Base-by-base conservation (phyloP, 2,888 invertebrate species). In the Notodonta dromedarius region DNA sequence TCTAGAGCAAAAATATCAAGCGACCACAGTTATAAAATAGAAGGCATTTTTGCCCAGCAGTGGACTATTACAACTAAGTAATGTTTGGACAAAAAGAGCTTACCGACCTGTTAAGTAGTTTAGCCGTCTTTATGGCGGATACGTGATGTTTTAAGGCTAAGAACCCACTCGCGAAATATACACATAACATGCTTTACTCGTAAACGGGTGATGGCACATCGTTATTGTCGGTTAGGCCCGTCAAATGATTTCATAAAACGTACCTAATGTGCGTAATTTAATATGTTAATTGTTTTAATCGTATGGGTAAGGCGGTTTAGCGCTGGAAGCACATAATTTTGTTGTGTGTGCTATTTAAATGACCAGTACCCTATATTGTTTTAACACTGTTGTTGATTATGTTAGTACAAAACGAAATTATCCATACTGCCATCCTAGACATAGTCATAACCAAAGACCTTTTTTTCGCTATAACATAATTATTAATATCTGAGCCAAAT, bases 121-220 rank as follows among this genome's bases (percentile, higher is more conserved):
- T 50, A 11, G 11, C 68, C 44, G 60, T 51, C 58, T 62, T 71
- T 75, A 74, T 73, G 56, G 62, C 52, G 46, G 51, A 63, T 56
- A 77, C 76, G 76, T 77, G 76, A 76, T 68, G 65, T 74, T 75
- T 70, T 74, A 74, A 72, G 74, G 54, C 70, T 74, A 65, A 73
- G 71, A 70, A 71, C 71, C 65, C 57, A 59, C 70, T 52, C 53
- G 51, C 42, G 60, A 54, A 24, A 52, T 54, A 39, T 50, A 12
- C 12, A 35, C n/a, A 48, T 9, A 35, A 46, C 50, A 50, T 40
- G 35, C 50, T 51, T 13, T 24, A 44, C 54, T 54, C 54, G 54
- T 54, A 39, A 54, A 54, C n/a, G 54, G 16, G 52, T 32, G 11
- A 32, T 2, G 12, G 12, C 12, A 52, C 8, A 5, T 32, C 32